Evolutionary conservation across 2,797 vertebrate genomes (phyloP), one percentile per base, ranked within the genome.

Genomic region (Centroberyx gerrardi): DNA sequence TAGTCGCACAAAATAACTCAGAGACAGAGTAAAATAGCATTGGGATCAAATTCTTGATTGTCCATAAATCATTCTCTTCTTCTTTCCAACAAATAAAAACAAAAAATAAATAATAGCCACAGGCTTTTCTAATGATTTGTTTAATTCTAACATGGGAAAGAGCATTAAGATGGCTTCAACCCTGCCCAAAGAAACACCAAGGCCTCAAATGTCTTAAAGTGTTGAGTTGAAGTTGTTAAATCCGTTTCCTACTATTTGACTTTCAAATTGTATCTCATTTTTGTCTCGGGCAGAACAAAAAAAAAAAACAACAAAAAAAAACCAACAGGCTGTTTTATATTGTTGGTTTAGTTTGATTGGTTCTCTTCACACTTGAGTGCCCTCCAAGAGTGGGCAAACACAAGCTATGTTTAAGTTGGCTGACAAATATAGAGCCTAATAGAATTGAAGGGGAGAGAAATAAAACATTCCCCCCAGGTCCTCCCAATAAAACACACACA

Each of bases 341-440:
- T 89, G 87, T 86, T 88, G 63, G 81, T 87, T 87, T 86, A 83
- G 80, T 78, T 84, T 88, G 85, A 90, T 90, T 90, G 79, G 76
- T 64, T 88, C 86, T 77, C 62, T 78, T 77, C 80, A 86, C 85
- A 87, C 79, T 80, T 62, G 76, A 79, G 69, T 58, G 73, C 46
- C 33, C 66, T 46, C 66, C 62, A 42, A 71, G 68, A 75, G 77
- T 81, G 36, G 31, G 66, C 77, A 84, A 84, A 84, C 68, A 86
- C 42, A 74, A 68, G 60, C 44, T 54, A 68, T 51, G 62, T 74
- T 73, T 64, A 78, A 67, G 67, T 74, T 78, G 54, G 62, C 29
- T 67, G 74, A 78, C 76, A 89, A 85, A 87, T 67, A 84, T 61
- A 68, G 51, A 77, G 12, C 58, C 58, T 83, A 81, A 82, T 79